Evolutionary conservation across 2,888 invertebrate genomes (phyloP).

Genomic region (Sturmia bella): DNA sequence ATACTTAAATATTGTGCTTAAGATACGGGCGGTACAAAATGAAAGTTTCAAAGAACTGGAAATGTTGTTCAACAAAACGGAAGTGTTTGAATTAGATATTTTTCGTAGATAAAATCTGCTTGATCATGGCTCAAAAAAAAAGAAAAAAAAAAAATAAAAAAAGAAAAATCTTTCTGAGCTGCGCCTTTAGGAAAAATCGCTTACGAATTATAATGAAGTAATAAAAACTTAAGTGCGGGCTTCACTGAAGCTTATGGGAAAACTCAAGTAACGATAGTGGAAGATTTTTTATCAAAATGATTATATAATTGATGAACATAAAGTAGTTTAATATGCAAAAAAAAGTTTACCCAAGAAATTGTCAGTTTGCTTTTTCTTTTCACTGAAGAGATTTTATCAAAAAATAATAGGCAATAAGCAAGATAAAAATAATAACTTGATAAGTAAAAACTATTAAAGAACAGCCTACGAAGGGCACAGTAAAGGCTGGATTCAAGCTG

Average conservation of each 20-base stretch:
- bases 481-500: too few relatives aligned
- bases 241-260: conserved; percentile 10
- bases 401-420: conserved; percentile 28
- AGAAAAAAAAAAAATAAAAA: conserved; percentile 15
- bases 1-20: conserved; percentile 23
- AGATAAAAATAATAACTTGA: conserved; percentile 12
- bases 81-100: conserved; percentile 74
- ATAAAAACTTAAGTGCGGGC: conserved; percentile 38
- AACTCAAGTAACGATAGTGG: not conserved
- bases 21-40: conserved; percentile 34
- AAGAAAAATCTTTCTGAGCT: not conserved
- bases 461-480: too few relatives aligned
- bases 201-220: conserved; percentile 35
- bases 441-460: conserved; percentile 18
- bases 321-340: not conserved
- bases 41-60: conserved; percentile 40
- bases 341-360: not conserved
- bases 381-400: conserved; percentile 17
- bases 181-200: not conserved
- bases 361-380: conserved; percentile 12
- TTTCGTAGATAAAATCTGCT: conserved; percentile 60
- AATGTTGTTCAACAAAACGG: conserved; percentile 73
- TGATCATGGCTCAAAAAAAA: conserved; percentile 47
- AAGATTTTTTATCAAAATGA: conserved; percentile 30
- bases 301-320: conserved; percentile 40